Percentiles rank a stretch among this genome's conserved stretches.
Evolutionary conservation across 2,888 invertebrate species (phyloP).

Genomic region (Pantelozetes paolii): DNA sequence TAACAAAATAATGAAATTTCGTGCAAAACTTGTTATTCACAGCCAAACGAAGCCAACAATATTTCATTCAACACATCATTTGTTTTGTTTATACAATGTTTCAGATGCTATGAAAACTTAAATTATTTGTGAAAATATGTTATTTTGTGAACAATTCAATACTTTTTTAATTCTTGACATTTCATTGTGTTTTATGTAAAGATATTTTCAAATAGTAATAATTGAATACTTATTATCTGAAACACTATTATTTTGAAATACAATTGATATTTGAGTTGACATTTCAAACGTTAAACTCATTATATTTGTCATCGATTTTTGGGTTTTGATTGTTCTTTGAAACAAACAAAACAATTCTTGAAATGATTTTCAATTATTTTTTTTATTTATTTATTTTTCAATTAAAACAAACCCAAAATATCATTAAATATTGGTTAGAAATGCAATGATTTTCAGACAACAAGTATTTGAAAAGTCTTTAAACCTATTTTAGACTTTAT

Average conservation of each 20-base stretch:
- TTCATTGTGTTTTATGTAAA: not conserved
- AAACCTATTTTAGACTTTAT: not conserved
- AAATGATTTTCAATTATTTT: not conserved
- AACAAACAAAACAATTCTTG: too few relatives aligned
- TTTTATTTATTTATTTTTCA: not conserved
- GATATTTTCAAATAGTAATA: too few relatives aligned
- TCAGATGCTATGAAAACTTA: not conserved
- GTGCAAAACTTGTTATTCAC: conserved; percentile 9
- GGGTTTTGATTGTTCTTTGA: too few relatives aligned
- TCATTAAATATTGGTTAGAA: too few relatives aligned
- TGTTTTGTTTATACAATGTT: not conserved
- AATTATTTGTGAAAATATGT: not conserved
- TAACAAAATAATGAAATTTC: conserved; percentile 2
- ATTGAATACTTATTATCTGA: too few relatives aligned
- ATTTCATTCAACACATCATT: not conserved
- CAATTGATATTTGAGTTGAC: too few relatives aligned
- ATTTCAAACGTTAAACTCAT: too few relatives aligned
- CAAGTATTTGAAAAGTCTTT: not conserved
- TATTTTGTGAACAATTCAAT: not conserved
- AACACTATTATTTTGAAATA: too few relatives aligned
- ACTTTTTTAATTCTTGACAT: not conserved
- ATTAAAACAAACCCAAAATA: not conserved
- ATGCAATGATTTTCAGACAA: not conserved
- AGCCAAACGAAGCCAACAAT: conserved; percentile 10
- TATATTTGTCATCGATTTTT: too few relatives aligned